These are phyloP conservation scores for Epinotia nisella DNA, from an alignment of 2,888 invertebrate species.

Conservation along the genomic window DNA sequence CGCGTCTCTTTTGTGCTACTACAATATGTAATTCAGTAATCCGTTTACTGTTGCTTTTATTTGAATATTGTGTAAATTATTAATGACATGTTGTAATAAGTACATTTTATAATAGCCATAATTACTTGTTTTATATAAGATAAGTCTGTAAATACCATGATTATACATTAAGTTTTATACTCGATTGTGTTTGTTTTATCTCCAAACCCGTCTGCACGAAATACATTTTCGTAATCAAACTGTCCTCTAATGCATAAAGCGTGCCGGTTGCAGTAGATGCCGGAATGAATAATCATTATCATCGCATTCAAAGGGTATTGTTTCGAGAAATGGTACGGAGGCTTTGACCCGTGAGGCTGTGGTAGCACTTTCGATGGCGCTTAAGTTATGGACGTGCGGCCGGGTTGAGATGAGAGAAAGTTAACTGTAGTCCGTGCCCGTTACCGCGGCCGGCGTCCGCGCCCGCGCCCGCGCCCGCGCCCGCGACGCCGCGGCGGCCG, in stretches of 20 bases:
- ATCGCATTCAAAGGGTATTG: slow-evolving; percentile 40
- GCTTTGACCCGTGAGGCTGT: slow-evolving; percentile 75
- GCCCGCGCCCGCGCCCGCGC: slow-evolving; percentile 24
- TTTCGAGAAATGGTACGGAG: slow-evolving; percentile 59
- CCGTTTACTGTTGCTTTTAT: slow-evolving; percentile 81
- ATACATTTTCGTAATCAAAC: not conserved
- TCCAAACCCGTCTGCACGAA: slow-evolving; percentile 48
- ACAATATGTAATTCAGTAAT: slow-evolving; percentile 74
- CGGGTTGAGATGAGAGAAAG: slow-evolving; percentile 80
- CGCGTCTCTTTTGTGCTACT: slow-evolving; percentile 75
- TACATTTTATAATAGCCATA: slow-evolving; percentile 83
- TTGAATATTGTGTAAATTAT: slow-evolving; percentile 80
- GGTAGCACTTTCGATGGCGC: slow-evolving; percentile 80
- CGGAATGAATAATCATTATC: slow-evolving; percentile 27
- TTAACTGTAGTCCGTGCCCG: slow-evolving; percentile 83
- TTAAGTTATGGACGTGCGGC: slow-evolving; percentile 69
- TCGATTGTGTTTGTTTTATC: slow-evolving; percentile 77
- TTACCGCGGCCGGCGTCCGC: slow-evolving; percentile 60
- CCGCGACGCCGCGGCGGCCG: slow-evolving; percentile 32
- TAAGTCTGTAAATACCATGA: slow-evolving; percentile 84
- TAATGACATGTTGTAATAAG: slow-evolving; percentile 83
- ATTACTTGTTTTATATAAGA: slow-evolving; percentile 84
- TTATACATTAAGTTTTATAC: slow-evolving; percentile 85
- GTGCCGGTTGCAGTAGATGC: slow-evolving; percentile 11
- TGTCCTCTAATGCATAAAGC: not conserved